Conservation (phyloP, 2,113 vertebrate species). For the Aspidoscelis tigris region DNA sequence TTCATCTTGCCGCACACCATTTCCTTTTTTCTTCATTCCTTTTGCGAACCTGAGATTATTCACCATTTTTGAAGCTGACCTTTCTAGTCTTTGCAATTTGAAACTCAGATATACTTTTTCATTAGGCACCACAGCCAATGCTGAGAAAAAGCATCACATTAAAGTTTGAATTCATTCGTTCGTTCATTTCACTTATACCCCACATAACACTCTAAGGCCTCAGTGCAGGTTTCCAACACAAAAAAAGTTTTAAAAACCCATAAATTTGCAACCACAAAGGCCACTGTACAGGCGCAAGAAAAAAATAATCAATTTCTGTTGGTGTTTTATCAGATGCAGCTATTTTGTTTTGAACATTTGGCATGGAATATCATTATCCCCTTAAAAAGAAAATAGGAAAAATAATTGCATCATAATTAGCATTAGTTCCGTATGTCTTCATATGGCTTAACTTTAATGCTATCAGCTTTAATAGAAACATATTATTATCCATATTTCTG, state of each 20-base stretch:
- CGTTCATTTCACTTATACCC: no score
- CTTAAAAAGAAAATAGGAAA: neutral
- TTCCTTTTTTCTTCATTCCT: conserved; percentile 10
- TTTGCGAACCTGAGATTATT: conserved; percentile 16
- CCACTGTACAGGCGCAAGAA: no score
- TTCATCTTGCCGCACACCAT: neutral
- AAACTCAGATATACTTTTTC: conserved; percentile 27
- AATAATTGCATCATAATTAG: neutral
- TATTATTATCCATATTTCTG: neutral
- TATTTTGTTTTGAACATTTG: no score
- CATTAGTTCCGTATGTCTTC: no score
- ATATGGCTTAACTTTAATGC: neutral
- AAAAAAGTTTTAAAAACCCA: no score
- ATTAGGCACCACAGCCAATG: conserved; percentile 31
- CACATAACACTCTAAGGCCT: no score
- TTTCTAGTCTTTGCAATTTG: conserved; percentile 16
- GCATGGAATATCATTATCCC: no score
- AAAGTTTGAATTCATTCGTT: no score
- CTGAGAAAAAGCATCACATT: neutral
- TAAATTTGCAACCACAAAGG: no score
- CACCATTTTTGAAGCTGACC: conserved; percentile 22
- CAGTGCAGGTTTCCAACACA: no score
- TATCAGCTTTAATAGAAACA: neutral
- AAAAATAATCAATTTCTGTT: no score
- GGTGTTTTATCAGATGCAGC: no score